Base-by-base conservation (phyloP, 2,113 vertebrate genomes). In the Acinonyx jubatus region DNA sequence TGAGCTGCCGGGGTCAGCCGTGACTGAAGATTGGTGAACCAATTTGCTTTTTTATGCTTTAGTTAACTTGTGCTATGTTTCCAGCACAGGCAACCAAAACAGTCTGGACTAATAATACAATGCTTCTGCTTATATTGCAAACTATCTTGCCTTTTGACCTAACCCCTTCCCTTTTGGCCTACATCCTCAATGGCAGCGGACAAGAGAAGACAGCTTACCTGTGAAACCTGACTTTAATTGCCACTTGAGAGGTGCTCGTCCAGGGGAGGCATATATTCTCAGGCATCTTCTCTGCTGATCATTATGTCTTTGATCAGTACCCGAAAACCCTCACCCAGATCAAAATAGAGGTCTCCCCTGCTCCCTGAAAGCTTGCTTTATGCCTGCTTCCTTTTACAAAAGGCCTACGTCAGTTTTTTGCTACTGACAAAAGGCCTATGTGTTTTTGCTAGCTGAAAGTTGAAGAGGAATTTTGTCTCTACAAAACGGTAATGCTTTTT, bases 61-160 rank as follows among this genome's bases (percentile, higher is more conserved):
- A 74, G n/a, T 61, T 94, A 41, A 80, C 85, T 41, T 90, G 80
- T 90, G 52, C 23, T 79, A 21, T 71, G 55, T 68, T 96, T 89
- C 45, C 48, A 55, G 55, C 5, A 57, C 29, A 23, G 74, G 31
- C 45, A 48, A 85, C 15, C 4, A 2, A 15, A 84, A 52, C 31
- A 71, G 27, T 45, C n/a, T 71, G 52, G 29, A 80, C 61, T 85
- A 71, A 63, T 27, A 31, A 61, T 19, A 57, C 0, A 57, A 57
- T 13, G 16, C 45, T 52, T 65, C 68, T 93, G 29, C 36, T 82
- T 65, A 63, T 38, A 16, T 50, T 25, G 31, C 71, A 69, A 83
- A 63, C 16, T 52, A 11, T 71, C 38, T 79, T 86, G 52, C 11
- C 31, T 71, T 71, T 52, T 61, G 63, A 18, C 14, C 45, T 9